Conservation (phyloP, 2,797 vertebrate genomes). For the Clarias fuscus region DNA sequence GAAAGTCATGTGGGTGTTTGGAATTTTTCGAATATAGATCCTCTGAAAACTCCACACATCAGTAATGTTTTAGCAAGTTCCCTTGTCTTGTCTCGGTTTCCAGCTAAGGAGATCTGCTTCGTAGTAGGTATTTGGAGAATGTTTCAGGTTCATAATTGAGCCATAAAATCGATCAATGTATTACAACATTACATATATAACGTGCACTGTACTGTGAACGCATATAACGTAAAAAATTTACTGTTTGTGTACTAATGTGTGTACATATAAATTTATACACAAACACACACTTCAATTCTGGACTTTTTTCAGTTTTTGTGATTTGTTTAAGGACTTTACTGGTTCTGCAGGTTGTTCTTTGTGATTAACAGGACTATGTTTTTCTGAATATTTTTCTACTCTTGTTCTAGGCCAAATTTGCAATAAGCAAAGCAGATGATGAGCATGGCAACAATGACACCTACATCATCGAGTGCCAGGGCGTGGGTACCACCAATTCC, state of each 20-base stretch:
- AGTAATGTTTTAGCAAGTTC: not conserved
- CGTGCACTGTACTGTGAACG: not conserved
- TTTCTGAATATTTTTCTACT: not conserved
- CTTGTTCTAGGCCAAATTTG: slow-evolving; percentile 88
- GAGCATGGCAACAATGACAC: slow-evolving; percentile 76
- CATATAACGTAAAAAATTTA: too few species aligned
- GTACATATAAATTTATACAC: not conserved
- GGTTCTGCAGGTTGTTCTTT: not conserved
- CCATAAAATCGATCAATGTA: not conserved
- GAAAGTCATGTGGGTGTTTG: not conserved
- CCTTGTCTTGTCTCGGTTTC: not conserved
- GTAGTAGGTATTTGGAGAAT: not conserved
- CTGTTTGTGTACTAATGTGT: too few species aligned
- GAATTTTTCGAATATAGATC: not conserved
- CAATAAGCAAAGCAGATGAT: slow-evolving; percentile 84
- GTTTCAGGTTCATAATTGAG: not conserved
- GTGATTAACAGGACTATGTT: not conserved
- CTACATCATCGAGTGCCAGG: slow-evolving; percentile 91
- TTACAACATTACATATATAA: not conserved
- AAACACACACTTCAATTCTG: not conserved
- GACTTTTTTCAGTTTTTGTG: too few species aligned
- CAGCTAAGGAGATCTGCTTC: not conserved
- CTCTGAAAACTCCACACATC: not conserved
- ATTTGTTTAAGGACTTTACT: not conserved
- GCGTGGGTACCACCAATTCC: slow-evolving; percentile 81